Percentiles rank a stretch among this genome's conserved stretches.
Conservation (phyloP, 2,113 vertebrate species). For the Poicephalus meyeri region DNA sequence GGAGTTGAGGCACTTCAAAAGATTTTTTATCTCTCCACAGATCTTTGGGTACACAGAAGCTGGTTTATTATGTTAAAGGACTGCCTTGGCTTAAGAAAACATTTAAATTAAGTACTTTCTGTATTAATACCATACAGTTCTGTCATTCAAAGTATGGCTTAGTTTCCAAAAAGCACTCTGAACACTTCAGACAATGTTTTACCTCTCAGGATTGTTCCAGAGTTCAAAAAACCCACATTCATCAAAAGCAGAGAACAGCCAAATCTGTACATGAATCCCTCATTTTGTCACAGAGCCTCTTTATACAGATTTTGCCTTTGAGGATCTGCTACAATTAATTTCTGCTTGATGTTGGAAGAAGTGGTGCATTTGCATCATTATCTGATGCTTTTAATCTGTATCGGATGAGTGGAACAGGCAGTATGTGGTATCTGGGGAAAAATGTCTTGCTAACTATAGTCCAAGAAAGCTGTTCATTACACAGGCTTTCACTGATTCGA, state of each 20-base stretch:
- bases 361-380: slow-evolving; percentile 15
- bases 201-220: background rate
- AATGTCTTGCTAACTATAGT: background rate
- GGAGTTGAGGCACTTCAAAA: background rate
- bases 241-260: background rate
- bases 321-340: slow-evolving; percentile 7
- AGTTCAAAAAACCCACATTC: background rate
- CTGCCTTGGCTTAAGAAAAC: background rate
- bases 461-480: slow-evolving; percentile 25
- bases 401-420: background rate
- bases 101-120: background rate
- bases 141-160: background rate
- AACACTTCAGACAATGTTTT: background rate
- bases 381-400: slow-evolving; percentile 23
- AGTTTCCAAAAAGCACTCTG: background rate
- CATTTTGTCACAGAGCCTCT: background rate
- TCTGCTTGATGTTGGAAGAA: background rate
- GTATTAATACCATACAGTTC: background rate
- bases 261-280: background rate
- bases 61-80: background rate
- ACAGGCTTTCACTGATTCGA: slow-evolving; percentile 23
- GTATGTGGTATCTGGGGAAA: slow-evolving; percentile 5
- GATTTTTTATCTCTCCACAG: background rate
- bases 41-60: background rate
- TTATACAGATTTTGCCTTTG: background rate